A percentile compares a stretch with the other conserved stretches of the same genome.
phyloP scores from a whole-genome alignment of 2,888 invertebrate species.

The Erebia ligea region DNA sequence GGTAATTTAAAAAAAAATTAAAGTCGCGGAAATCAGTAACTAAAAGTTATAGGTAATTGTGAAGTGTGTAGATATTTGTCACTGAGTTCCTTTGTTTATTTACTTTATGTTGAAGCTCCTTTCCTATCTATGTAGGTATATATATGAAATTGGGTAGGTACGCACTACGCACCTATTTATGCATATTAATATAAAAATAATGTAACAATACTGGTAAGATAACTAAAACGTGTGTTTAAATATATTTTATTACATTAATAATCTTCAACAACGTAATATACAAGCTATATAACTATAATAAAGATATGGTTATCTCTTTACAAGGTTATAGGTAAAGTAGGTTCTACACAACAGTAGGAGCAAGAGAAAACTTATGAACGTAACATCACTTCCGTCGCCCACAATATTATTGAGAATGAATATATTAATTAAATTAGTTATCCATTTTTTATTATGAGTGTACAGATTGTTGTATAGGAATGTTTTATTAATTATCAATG shows the following conservation, averaged over 20 bases:
- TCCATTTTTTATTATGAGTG: neutral
- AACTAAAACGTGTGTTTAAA: neutral
- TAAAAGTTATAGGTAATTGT: no score
- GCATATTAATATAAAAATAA: no score
- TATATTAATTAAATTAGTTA: neutral
- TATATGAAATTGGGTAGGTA: no score
- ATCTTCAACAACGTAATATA: neutral
- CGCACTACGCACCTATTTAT: no score
- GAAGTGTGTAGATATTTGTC: no score
- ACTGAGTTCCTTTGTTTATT: no score
- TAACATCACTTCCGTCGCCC: slow-evolving; percentile 31
- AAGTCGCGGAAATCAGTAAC: no score
- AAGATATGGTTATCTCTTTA: slow-evolving; percentile 1
- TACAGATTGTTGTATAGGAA: no score
- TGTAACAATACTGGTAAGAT: neutral
- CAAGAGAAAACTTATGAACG: slow-evolving; percentile 29
- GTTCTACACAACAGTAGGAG: slow-evolving; percentile 43
- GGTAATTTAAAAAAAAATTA: no score
- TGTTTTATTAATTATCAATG: no score
- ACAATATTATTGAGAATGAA: slow-evolving; percentile 17
- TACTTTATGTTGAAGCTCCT: no score
- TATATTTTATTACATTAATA: neutral
- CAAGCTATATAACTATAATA: slow-evolving; percentile 6
- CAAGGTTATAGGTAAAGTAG: slow-evolving; percentile 9
- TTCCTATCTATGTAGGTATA: no score